Base-by-base conservation (phyloP, 2,888 invertebrate genomes). In the Trichopoda pennipes region DNA sequence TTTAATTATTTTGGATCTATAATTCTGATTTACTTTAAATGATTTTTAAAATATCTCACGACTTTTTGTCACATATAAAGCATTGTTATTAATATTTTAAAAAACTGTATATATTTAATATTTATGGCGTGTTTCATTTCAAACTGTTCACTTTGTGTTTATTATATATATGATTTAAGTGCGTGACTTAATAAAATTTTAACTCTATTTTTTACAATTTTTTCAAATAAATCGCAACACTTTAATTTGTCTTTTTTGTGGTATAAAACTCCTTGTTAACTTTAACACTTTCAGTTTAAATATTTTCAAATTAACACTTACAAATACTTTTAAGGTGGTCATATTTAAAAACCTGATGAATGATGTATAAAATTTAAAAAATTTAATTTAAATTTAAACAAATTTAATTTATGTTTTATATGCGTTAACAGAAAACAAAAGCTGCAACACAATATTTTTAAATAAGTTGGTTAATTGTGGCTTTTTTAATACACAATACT, bases 301-400 rank as follows among this genome's bases (percentile, higher is more conserved):
- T 32, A 12, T 38, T 28, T 7, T 63, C 19, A 1, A 28, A 32
- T 14, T 19, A 3, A 35, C 88, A 90, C 90, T 90, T 90, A 90
- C 90, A 79, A 90, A 86, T 80, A 87, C 87, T 87, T 89, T 90
- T 35, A 90, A 86, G 82, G 87, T 86, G 86, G 83, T 86, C 90
- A 90, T 90, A 78, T 87, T 89, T 86, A 69, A 72, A 78, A 80
- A 56, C 53, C 53, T 74, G 72, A 53, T 53, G 70, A 60, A 56
- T 61, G 51, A 55, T 63, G 51, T 47, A 56, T 1, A 28, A 63
- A 16, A 32, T 14, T n/a, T n/a, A n/a, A 38, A 12, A 8, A 38
- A 38, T 8, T 10, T 12, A 38, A 38, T 38, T 10, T 12, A 38
- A 38, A 38, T 38, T 12, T 38, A 6, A 32, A 32, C 8, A 32